Percentiles rank a stretch among this genome's conserved stretches.
Evolutionary conservation across 2,888 invertebrate species (phyloP).

Genomic region (Pollenia labialis): DNA sequence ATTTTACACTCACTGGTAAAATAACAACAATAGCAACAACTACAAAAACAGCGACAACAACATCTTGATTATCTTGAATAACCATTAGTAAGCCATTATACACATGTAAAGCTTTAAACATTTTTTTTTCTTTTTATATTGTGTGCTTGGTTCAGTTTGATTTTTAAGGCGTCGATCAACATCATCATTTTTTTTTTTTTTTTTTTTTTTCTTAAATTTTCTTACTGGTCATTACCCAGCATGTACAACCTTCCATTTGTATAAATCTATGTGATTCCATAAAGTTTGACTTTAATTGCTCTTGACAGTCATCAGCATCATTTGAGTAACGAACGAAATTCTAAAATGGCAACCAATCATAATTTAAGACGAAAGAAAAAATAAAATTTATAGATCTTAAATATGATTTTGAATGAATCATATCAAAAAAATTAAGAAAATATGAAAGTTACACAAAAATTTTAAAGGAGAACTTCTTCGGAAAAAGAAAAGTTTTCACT

Average conservation of each 20-base stretch:
- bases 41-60: conserved; percentile 2
- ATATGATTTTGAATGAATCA: conserved; percentile 6
- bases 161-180: conserved; percentile 66
- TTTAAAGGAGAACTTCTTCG: too few relatives aligned
- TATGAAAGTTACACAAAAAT: too few relatives aligned
- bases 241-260: conserved; percentile 2
- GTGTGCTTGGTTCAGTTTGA: not conserved
- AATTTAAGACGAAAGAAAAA: not conserved
- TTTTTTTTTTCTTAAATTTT: conserved; percentile 18
- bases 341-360: conserved; percentile 49
- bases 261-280: conserved; percentile 14
- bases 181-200: conserved; percentile 57
- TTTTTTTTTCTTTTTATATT: not conserved
- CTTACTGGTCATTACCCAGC: conserved; percentile 62
- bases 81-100: conserved; percentile 69
- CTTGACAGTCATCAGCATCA: conserved; percentile 81
- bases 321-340: conserved; percentile 5
- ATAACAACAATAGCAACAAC: conserved; percentile 4
- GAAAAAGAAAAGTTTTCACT: too few relatives aligned
- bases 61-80: conserved; percentile 56
- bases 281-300: conserved; percentile 82
- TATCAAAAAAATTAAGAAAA: not conserved
- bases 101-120: conserved; percentile 44
- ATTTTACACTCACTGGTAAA: conserved; percentile 1
- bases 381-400: not conserved